Evolutionary conservation across 2,888 invertebrate genomes (phyloP).

Genomic region (Hyppa rectilinea): DNA sequence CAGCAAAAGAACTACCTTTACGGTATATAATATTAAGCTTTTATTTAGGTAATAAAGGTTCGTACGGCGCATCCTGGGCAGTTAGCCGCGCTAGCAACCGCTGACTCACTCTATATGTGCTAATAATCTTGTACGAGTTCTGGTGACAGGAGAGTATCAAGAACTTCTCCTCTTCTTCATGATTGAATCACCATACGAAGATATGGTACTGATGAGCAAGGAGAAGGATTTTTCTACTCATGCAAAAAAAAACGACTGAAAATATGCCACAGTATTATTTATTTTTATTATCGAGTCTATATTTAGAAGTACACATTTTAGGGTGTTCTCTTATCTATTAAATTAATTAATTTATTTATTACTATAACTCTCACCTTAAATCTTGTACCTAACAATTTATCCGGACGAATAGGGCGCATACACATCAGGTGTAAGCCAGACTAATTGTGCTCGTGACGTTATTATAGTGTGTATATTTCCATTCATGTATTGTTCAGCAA

Average conservation of each 20-base stretch:
- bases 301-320: slow-evolving; percentile 61
- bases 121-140: too few relatives aligned
- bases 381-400: slow-evolving; percentile 44
- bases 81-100: background rate
- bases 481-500: too few relatives aligned
- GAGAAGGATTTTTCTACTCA: background rate
- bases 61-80: background rate
- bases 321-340: slow-evolving; percentile 47
- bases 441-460: background rate
- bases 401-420: slow-evolving; percentile 2
- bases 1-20: too few relatives aligned
- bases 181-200: background rate
- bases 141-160: background rate
- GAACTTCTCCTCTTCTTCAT: background rate
- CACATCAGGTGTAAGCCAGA: background rate
- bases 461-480: background rate
- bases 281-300: slow-evolving; percentile 56
- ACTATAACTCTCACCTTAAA: slow-evolving; percentile 45
- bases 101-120: background rate
- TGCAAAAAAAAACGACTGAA: slow-evolving; percentile 21
- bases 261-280: slow-evolving; percentile 62
- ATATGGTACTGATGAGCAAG: background rate
- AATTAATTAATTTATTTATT: slow-evolving; percentile 52
- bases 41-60: too few relatives aligned
- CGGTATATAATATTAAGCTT: too few relatives aligned